These are phyloP conservation scores for Pteria penguin DNA, from an alignment of 2,888 invertebrate genomes.

Conservation along the genomic window DNA sequence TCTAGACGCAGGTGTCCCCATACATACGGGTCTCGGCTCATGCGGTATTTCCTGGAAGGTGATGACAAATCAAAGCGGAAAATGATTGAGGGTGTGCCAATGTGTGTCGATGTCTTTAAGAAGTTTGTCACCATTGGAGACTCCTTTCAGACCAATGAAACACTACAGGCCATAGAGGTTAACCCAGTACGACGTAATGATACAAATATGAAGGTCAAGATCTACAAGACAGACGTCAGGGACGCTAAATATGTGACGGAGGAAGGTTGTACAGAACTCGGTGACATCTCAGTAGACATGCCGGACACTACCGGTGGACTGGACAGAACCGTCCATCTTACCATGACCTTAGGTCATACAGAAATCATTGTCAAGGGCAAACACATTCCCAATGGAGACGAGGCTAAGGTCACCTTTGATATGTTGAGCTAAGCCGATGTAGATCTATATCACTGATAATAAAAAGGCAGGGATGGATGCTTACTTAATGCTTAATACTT, in stretches of 20 bases:
- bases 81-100: background rate
- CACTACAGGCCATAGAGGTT: conserved; percentile 21
- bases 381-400: conserved; percentile 10
- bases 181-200: conserved; percentile 38
- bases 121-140: conserved; percentile 43
- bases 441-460: too few species aligned
- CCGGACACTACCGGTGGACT: conserved; percentile 30
- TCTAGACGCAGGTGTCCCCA: conserved; percentile 42
- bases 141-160: conserved; percentile 30
- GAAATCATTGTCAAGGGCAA: conserved; percentile 43
- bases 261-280: conserved; percentile 33
- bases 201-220: conserved; percentile 29
- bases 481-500: too few species aligned
- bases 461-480: too few species aligned
- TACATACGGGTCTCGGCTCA: conserved; percentile 47
- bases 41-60: conserved; percentile 43
- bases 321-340: conserved; percentile 36
- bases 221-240: conserved; percentile 38
- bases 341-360: conserved; percentile 50
- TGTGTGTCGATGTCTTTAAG: conserved; percentile 43
- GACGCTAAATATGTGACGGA: conserved; percentile 46
- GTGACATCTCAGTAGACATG: conserved; percentile 45
- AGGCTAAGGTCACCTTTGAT: conserved; percentile 11
- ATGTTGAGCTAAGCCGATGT: conserved; percentile 6
- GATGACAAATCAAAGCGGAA: conserved; percentile 34